phyloP scores from a whole-genome alignment of 2,888 invertebrate genomes.

The Microplitis deprimator region DNA sequence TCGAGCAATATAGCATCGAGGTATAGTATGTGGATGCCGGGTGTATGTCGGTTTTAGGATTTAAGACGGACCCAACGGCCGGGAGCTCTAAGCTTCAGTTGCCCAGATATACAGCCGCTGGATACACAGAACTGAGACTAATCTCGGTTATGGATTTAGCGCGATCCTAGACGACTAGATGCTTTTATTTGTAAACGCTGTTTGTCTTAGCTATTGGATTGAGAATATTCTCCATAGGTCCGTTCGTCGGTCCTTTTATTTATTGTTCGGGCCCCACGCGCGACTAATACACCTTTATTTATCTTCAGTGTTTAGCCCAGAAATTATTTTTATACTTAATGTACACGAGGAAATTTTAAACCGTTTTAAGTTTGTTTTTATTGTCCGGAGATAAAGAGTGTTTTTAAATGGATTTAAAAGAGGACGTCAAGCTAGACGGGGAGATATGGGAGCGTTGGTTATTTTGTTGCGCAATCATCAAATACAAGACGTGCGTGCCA shows the following conservation, averaged over 20 bases:
- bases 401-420: not conserved
- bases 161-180: not conserved
- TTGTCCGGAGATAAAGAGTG: no score
- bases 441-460: no score
- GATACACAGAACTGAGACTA: not conserved
- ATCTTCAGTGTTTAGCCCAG: not conserved
- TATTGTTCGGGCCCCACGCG: not conserved
- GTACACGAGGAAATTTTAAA: not conserved
- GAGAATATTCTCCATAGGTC: not conserved
- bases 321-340: not conserved
- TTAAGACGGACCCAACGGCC: no score
- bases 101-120: not conserved
- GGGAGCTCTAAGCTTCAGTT: not conserved
- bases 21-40: no score
- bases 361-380: not conserved
- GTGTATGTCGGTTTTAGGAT: no score
- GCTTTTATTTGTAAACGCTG: not conserved
- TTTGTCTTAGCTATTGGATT: not conserved
- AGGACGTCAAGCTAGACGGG: slow-evolving; percentile 33
- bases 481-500: slow-evolving; percentile 58
- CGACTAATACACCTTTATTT: slow-evolving; percentile 1
- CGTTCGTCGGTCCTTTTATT: not conserved
- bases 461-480: slow-evolving; percentile 58
- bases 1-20: no score
- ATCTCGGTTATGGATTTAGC: not conserved